Percentiles rank a stretch among this genome's conserved stretches.
These are phyloP conservation scores for Notiomystis cincta DNA, from an alignment of 2,113 vertebrate species.

Conservation along the genomic window DNA sequence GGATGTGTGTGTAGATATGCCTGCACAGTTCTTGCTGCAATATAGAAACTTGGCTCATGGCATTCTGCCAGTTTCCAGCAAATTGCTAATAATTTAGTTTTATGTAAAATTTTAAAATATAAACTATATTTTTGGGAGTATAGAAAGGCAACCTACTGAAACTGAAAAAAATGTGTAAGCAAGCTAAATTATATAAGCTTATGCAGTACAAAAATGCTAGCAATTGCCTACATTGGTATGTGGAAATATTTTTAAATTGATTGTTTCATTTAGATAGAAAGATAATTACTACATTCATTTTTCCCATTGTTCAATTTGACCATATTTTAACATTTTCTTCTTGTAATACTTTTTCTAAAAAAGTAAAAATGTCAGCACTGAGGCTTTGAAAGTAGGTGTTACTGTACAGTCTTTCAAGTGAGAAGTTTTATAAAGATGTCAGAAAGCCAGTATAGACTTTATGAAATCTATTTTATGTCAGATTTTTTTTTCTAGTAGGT, in stretches of 20 bases:
- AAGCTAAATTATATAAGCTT: background rate
- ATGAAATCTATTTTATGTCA: slow-evolving; percentile 56
- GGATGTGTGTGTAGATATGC: background rate
- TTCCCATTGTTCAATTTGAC: background rate
- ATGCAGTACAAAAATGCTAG: background rate
- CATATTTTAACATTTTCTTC: background rate
- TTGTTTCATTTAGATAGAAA: background rate
- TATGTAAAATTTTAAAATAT: background rate
- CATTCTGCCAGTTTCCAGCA: background rate
- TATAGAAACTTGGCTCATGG: background rate
- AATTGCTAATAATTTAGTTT: background rate
- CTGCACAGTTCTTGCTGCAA: background rate
- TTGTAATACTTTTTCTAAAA: background rate
- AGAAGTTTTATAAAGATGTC: slow-evolving; percentile 55
- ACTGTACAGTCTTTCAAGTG: background rate
- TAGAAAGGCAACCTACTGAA: background rate
- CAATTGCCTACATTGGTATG: background rate
- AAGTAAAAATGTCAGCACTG: background rate
- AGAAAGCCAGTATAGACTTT: slow-evolving; percentile 10
- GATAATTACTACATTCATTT: background rate
- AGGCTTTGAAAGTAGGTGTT: slow-evolving; percentile 30
- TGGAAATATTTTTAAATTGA: background rate
- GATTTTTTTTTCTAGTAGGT: slow-evolving; percentile 27
- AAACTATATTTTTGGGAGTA: background rate
- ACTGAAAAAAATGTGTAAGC: background rate